A percentile compares a stretch with the other conserved stretches of the same genome.
phyloP scores from a whole-genome alignment of 2,888 invertebrate genomes.

The Diarsia mendica region DNA sequence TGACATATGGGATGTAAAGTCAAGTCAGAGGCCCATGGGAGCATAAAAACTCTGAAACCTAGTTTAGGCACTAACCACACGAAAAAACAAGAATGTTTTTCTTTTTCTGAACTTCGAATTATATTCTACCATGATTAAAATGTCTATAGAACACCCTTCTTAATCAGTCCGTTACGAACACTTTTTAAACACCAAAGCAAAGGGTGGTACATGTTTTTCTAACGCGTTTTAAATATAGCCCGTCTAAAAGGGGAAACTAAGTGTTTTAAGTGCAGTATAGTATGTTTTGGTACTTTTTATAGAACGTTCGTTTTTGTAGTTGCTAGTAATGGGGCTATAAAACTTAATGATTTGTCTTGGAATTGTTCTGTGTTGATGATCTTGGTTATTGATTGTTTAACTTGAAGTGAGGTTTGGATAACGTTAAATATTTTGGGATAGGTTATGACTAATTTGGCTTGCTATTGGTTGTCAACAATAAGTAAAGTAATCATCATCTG shows the following conservation, averaged over 20 bases:
- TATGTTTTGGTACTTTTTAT: conserved; percentile 70
- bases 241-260: conserved; percentile 74
- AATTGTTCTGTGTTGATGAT: conserved; percentile 39
- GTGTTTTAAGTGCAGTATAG: conserved; percentile 73
- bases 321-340: conserved; percentile 62
- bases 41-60: too few species aligned
- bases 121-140: background rate
- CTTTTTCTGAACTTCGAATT: background rate
- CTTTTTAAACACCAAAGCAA: conserved; percentile 63
- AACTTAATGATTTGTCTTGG: conserved; percentile 65
- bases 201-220: conserved; percentile 81
- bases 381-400: conserved; percentile 29
- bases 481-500: too few species aligned
- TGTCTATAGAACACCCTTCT: conserved; percentile 11
- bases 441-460: conserved; percentile 3
- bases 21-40: too few species aligned
- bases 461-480: background rate
- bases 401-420: background rate
- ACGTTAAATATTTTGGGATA: background rate
- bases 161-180: conserved; percentile 25
- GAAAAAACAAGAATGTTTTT: background rate
- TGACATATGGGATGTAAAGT: too few species aligned
- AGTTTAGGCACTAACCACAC: too few species aligned
- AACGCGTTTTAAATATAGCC: conserved; percentile 79
- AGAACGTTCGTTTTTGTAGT: conserved; percentile 53